A percentile compares a stretch with the other conserved stretches of the same genome.
Evolutionary conservation across 2,797 vertebrate species (phyloP).

Genomic region (Spheniscus humboldti): DNA sequence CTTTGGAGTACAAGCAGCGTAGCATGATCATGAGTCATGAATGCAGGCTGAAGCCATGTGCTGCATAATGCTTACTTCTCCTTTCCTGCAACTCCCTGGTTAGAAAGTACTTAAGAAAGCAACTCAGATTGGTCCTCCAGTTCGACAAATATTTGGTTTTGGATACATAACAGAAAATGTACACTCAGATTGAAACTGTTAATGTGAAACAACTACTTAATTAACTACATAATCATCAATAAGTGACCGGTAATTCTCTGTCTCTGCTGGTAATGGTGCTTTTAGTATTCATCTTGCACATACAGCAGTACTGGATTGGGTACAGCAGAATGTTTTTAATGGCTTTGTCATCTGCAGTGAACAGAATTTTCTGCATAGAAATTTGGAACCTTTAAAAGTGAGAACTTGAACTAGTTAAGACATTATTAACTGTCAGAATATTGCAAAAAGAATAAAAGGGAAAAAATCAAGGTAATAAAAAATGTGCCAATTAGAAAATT

Average conservation of each 20-base stretch:
- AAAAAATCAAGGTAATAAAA: not conserved
- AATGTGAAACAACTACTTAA: not conserved
- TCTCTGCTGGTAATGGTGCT: not conserved
- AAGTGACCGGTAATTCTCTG: not conserved
- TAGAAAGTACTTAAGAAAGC: not conserved
- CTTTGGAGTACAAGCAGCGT: not conserved
- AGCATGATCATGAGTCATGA: not conserved
- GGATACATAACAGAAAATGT: not conserved
- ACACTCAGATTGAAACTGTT: not conserved
- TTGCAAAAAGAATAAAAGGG: not conserved
- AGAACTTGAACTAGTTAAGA: not conserved
- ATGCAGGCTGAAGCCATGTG: not conserved
- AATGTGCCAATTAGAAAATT: not conserved
- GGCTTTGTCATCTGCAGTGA: not conserved
- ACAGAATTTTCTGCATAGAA: not conserved
- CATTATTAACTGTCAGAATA: not conserved
- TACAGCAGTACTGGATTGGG: not conserved
- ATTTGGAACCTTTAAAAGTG: not conserved
- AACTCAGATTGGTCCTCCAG: not conserved
- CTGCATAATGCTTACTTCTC: not conserved
- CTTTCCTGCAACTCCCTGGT: not conserved
- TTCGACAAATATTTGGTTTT: not conserved
- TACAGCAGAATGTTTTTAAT: not conserved
- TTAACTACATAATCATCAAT: not conserved
- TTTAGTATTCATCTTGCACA: constrained; percentile 18